Evolutionary conservation across 2,797 vertebrate species (phyloP).

Genomic region (Arnoldichthys spilopterus): DNA sequence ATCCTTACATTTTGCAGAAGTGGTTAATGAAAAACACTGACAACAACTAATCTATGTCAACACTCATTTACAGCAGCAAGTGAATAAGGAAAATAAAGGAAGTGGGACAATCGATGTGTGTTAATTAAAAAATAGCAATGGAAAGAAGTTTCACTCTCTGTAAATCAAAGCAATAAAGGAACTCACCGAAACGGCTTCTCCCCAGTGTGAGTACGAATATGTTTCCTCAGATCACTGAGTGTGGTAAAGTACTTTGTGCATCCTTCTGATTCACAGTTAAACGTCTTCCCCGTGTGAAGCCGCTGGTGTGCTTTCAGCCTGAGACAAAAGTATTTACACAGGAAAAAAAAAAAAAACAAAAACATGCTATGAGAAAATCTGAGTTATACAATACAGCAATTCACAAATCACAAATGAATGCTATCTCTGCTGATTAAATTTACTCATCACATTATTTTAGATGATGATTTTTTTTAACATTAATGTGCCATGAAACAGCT

Average conservation of each 20-base stretch:
- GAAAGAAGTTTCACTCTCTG: neutral
- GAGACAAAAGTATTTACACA: slow-evolving; percentile 53
- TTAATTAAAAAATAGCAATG: neutral
- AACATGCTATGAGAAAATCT: neutral
- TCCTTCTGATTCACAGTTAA: slow-evolving; percentile 99
- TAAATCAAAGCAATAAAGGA: slow-evolving; percentile 1
- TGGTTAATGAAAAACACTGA: neutral
- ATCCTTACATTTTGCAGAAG: too few relatives aligned
- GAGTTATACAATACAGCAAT: neutral
- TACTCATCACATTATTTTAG: too few relatives aligned
- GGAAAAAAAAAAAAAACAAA: neutral
- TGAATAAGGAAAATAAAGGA: neutral
- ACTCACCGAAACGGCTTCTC: slow-evolving; percentile 98
- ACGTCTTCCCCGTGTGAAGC: slow-evolving; percentile 98
- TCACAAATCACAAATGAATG: neutral
- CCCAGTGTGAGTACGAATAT: slow-evolving; percentile 98
- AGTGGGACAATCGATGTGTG: neutral
- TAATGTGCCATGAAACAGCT: too few relatives aligned
- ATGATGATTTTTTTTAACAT: too few relatives aligned
- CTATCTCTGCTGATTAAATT: too few relatives aligned
- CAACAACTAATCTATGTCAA: too few relatives aligned
- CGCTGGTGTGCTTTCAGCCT: slow-evolving; percentile 99
- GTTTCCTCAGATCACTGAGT: slow-evolving; percentile 98
- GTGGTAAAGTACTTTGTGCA: slow-evolving; percentile 99
- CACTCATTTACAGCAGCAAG: neutral